Evolutionary conservation across 2,113 vertebrate genomes (phyloP).

Genomic region (Dascyllus trimaculatus): DNA sequence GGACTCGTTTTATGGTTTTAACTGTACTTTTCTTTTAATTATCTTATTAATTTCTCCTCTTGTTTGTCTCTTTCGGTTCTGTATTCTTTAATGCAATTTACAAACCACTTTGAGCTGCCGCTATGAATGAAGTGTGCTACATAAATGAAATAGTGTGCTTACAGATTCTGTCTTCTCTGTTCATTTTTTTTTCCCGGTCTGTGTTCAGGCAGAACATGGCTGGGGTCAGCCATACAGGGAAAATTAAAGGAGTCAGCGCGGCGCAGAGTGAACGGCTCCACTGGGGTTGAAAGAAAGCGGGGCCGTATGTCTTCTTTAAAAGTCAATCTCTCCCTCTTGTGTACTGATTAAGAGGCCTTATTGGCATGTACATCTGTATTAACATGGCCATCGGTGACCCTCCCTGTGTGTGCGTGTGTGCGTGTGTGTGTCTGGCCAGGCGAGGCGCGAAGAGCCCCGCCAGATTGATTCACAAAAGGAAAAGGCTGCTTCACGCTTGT

Average conservation of each 20-base stretch:
- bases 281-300: constrained; percentile 58
- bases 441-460: constrained; percentile 39
- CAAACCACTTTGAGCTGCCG: neutral
- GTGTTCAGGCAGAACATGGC: neutral
- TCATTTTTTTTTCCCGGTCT: neutral
- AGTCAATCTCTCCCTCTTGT: constrained; percentile 84
- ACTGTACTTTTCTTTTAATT: neutral
- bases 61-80: neutral
- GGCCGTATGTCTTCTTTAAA: constrained; percentile 77
- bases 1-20: neutral
- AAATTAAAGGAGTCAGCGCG: constrained; percentile 49
- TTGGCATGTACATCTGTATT: constrained; percentile 85
- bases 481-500: constrained; percentile 78
- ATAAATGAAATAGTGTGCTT: constrained; percentile 26
- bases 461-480: constrained; percentile 84
- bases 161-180: neutral
- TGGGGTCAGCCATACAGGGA: constrained; percentile 19
- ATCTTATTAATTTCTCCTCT: neutral
- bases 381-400: constrained; percentile 71
- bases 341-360: constrained; percentile 85
- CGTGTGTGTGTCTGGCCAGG: constrained; percentile 47
- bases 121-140: neutral
- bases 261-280: constrained; percentile 37
- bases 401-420: constrained; percentile 46
- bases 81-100: neutral